A percentile compares a stretch with the other conserved stretches of the same genome.
Evolutionary conservation across 2,888 invertebrate species (phyloP).

Genomic region (Melitaea athalia): DNA sequence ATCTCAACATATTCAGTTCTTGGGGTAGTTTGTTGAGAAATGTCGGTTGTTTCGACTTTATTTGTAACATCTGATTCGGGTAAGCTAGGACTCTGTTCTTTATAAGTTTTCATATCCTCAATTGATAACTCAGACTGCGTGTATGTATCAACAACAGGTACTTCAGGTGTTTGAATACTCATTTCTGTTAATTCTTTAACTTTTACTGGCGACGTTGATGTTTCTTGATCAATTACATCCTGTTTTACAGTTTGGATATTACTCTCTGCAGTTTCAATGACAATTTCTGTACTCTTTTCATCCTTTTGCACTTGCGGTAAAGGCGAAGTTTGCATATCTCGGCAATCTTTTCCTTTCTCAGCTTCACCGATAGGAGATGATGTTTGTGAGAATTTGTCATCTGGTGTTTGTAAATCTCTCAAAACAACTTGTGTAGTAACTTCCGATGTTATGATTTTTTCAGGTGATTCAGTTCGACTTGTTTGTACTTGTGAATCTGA

Average conservation of each 20-base stretch:
- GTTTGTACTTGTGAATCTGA: constrained; percentile 72
- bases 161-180: constrained; percentile 68
- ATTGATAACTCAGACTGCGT: constrained; percentile 70
- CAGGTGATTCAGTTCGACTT: constrained; percentile 65
- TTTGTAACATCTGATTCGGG: constrained; percentile 14
- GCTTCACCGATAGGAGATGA: constrained; percentile 51
- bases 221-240: constrained; percentile 65
- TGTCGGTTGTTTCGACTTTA: constrained; percentile 40
- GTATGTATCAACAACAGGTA: constrained; percentile 61
- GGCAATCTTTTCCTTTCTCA: constrained; percentile 59
- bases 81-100: constrained; percentile 22
- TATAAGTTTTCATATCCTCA: constrained; percentile 45
- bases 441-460: constrained; percentile 69
- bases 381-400: constrained; percentile 80
- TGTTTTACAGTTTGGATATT: constrained; percentile 65
- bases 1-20: constrained; percentile 39
- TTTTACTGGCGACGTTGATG: constrained; percentile 65
- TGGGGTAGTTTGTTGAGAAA: constrained; percentile 52
- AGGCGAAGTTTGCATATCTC: constrained; percentile 82
- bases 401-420: constrained; percentile 61
- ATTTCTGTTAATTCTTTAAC: constrained; percentile 60
- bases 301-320: constrained; percentile 56
- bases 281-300: constrained; percentile 69
- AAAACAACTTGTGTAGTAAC: constrained; percentile 80
- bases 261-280: constrained; percentile 66